phyloP scores from a whole-genome alignment of 2,797 vertebrate species.

The Oryzias dopingdopingensis region DNA sequence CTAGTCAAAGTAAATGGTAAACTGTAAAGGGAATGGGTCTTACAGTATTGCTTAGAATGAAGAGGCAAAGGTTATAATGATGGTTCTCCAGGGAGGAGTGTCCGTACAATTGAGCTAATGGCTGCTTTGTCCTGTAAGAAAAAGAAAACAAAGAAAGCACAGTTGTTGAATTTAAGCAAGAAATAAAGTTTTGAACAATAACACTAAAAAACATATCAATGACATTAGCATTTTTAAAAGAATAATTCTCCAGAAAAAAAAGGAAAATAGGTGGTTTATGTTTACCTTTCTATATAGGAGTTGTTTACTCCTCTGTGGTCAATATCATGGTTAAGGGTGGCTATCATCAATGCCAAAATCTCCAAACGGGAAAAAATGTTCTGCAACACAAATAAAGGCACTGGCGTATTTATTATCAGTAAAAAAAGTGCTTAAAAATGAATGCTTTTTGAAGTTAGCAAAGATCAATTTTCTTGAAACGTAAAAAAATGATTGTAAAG shows the following conservation, averaged over 20 bases:
- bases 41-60: constrained; percentile 66
- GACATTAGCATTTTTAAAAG: background rate
- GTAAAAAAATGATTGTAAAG: too few relatives aligned
- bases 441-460: too few relatives aligned
- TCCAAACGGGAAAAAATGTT: constrained; percentile 82
- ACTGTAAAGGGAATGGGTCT: constrained; percentile 14
- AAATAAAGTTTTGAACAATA: too few relatives aligned
- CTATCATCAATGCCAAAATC: constrained; percentile 85
- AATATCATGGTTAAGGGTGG: constrained; percentile 87
- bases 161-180: too few relatives aligned
- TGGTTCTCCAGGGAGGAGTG: constrained; percentile 68
- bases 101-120: constrained; percentile 66
- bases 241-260: background rate
- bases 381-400: constrained; percentile 53
- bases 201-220: too few relatives aligned
- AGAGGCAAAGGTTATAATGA: constrained; percentile 66
- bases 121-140: constrained; percentile 58
- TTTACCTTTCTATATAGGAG: constrained; percentile 85
- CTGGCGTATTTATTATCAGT: too few relatives aligned
- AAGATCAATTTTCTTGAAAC: too few relatives aligned
- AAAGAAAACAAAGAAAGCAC: background rate
- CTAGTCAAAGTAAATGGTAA: background rate
- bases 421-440: too few relatives aligned
- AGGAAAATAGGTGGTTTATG: background rate
- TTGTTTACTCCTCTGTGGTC: constrained; percentile 91